These are phyloP conservation scores for Martes martes DNA, from an alignment of 2,113 vertebrate species.

Conservation along the genomic window DNA sequence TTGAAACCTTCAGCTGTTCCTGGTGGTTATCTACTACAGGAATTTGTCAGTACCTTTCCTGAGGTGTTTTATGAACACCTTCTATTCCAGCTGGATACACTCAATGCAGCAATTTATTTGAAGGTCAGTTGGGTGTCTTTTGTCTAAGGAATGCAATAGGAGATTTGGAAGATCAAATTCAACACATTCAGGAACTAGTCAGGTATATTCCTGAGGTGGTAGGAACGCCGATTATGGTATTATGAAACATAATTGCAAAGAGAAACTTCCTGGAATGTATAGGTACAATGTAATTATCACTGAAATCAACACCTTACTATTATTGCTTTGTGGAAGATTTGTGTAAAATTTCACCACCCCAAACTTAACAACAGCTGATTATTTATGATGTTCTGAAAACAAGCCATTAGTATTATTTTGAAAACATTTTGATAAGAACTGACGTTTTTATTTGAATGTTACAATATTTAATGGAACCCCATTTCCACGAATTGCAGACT, in stretches of 20 bases:
- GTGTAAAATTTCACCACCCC: neutral
- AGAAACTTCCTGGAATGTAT: neutral
- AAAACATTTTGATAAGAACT: neutral
- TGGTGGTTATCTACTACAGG: neutral
- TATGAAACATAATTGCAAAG: neutral
- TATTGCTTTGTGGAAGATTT: neutral
- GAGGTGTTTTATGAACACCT: neutral
- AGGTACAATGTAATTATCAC: neutral
- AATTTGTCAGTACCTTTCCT: neutral
- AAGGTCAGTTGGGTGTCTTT: neutral
- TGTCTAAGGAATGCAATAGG: neutral
- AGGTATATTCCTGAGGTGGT: neutral
- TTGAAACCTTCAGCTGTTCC: neutral
- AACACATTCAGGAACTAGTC: neutral
- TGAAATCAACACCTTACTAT: neutral
- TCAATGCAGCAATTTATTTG: neutral
- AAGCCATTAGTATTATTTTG: neutral
- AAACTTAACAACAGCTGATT: neutral
- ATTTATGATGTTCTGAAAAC: neutral
- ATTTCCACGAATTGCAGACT: neutral
- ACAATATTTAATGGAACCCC: neutral
- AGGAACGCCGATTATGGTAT: neutral
- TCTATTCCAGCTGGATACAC: neutral
- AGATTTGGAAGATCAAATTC: neutral
- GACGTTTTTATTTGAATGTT: neutral